phyloP scores from a whole-genome alignment of 2,113 vertebrate species.

The Saccopteryx leptura region DNA sequence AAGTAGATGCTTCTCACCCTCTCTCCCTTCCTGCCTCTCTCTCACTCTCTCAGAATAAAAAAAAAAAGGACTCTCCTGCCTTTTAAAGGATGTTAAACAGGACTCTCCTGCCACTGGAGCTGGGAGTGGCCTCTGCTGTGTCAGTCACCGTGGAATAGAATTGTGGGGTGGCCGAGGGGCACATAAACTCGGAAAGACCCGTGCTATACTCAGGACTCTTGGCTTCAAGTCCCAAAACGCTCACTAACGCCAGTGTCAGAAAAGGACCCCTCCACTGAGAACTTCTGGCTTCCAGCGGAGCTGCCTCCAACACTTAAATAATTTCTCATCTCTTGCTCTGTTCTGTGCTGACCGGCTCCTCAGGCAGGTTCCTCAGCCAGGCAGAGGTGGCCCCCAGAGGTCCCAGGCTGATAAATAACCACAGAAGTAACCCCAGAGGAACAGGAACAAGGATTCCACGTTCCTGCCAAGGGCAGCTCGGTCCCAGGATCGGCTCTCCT shows the following conservation, averaged over 20 bases:
- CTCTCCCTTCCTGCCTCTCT: too few species aligned
- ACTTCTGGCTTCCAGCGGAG: neutral
- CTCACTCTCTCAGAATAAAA: too few species aligned
- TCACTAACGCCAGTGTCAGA: neutral
- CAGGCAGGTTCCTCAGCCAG: neutral
- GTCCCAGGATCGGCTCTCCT: neutral
- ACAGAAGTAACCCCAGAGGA: neutral
- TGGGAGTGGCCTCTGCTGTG: neutral
- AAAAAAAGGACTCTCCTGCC: neutral
- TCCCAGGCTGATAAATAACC: neutral
- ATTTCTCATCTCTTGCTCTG: neutral
- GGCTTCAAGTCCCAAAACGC: neutral
- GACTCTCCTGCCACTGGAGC: neutral
- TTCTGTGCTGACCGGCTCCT: neutral
- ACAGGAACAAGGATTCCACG: neutral
- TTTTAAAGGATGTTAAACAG: neutral
- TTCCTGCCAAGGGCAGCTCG: neutral
- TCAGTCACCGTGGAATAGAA: neutral
- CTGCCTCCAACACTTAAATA: neutral
- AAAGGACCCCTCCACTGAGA: neutral
- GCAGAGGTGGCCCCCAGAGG: neutral
- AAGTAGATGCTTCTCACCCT: too few species aligned
- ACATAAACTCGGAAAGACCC: neutral
- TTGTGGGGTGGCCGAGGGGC: neutral
- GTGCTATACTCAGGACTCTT: neutral